Base-by-base conservation (phyloP, 2,888 invertebrate species). In the Agrotis ipsilon region DNA sequence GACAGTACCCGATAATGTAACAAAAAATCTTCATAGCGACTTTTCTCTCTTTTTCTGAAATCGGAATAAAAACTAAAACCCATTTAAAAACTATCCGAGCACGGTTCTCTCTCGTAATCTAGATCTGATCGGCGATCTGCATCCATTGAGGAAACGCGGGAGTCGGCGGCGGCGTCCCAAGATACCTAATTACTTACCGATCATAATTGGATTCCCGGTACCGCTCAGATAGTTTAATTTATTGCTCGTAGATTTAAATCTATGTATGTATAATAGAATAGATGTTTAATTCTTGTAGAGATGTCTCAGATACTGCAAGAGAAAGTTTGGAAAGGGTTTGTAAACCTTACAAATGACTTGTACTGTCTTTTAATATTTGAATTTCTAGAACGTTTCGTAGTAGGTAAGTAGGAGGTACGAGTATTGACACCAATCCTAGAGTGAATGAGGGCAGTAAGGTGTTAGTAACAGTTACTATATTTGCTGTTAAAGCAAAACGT, bases 121-220 rank as follows among this genome's bases (percentile, higher is more conserved):
- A 83, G 76, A 87, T 86, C 75, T 61, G 81, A 83, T 83, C 74
- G 58, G 45, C 81, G 82, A 86, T 88, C 84, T 86, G 82, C 83
- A 82, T 83, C 84, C 74, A 81, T 72, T 72, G 78, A 78, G 80
- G 81, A 81, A 84, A 80, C 70, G 72, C 66, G 83, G 72, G 63
- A 72, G 74, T 74, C 81, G 80, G 55, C 55, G n/a, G 77, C 71
- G 72, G 75, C 65, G 72, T 85, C 86, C 85, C 88, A 68, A 81
- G 81, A 80, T 77, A 85, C 85, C 85, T 88, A 88, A 88, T 89
- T 87, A 89, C 88, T 88, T 83, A 82, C 85, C 81, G 87, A 83
- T 86, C 81, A 86, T 88, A 86, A 88, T 88, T 88, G 88, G 84
- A 87, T 87, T 83, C 82, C 87, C 88, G 87, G 81, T 78, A 77